Percentiles rank a stretch among this genome's conserved stretches.
phyloP scores from a whole-genome alignment of 1,140 invertebrate species.

The Forficula auricularia region DNA sequence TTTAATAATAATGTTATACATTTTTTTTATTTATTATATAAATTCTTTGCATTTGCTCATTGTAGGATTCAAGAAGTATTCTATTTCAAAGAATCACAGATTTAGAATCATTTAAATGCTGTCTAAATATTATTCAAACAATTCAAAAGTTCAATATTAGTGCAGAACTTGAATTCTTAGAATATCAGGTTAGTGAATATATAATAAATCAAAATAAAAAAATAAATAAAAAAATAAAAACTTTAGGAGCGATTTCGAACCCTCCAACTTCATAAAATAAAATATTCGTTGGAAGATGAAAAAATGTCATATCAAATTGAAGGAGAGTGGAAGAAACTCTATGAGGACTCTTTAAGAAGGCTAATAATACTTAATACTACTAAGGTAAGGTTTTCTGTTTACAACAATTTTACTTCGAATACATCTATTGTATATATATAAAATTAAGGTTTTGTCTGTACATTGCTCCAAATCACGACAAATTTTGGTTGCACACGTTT shows the following conservation, averaged over 20 bases:
- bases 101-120: constrained; percentile 62
- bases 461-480: too few relatives aligned
- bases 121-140: constrained; percentile 60
- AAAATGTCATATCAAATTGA: constrained; percentile 38
- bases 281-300: constrained; percentile 28
- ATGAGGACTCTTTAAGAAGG: constrained; percentile 44
- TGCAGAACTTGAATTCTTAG: constrained; percentile 51
- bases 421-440: neutral
- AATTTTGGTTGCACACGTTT: too few relatives aligned
- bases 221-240: constrained; percentile 13
- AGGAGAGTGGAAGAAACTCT: constrained; percentile 46
- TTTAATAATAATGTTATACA: neutral
- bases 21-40: neutral
- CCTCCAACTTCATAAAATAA: constrained; percentile 33
- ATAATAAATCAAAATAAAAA: constrained; percentile 20
- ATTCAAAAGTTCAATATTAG: constrained; percentile 54
- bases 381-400: too few relatives aligned
- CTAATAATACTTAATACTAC: constrained; percentile 47
- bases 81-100: constrained; percentile 38
- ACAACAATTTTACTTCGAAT: neutral
- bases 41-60: neutral
- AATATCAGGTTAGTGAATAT: constrained; percentile 32
- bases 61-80: neutral
- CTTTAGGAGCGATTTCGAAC: constrained; percentile 43
- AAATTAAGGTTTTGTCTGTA: too few relatives aligned